These are phyloP conservation scores for Apotomis capreana DNA, from an alignment of 2,888 invertebrate genomes.

Conservation along the genomic window DNA sequence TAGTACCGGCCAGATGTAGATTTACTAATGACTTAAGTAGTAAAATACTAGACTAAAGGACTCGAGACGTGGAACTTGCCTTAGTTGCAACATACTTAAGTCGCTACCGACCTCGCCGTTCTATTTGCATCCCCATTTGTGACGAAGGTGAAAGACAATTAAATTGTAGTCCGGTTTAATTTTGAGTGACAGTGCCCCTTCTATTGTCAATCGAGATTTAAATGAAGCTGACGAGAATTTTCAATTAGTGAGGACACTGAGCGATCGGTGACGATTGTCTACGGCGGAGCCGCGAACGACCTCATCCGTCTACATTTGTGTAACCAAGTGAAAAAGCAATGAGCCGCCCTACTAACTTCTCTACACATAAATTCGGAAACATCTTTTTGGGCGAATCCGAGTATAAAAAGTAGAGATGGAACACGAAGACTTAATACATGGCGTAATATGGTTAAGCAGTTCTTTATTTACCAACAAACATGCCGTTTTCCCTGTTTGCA, in stretches of 20 bases:
- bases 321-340: slow-evolving; percentile 81
- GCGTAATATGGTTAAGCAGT: slow-evolving; percentile 34
- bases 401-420: slow-evolving; percentile 17
- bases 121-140: slow-evolving; percentile 51
- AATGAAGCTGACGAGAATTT: slow-evolving; percentile 79
- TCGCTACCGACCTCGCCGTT: slow-evolving; percentile 47
- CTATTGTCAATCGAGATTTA: slow-evolving; percentile 75
- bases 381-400: slow-evolving; percentile 53
- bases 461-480: slow-evolving; percentile 49
- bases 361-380: slow-evolving; percentile 69
- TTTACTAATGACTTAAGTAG: slow-evolving; percentile 16
- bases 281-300: slow-evolving; percentile 66
- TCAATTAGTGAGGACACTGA: slow-evolving; percentile 81
- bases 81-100: slow-evolving; percentile 24
- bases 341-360: slow-evolving; percentile 78
- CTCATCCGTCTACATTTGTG: slow-evolving; percentile 81
- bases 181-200: slow-evolving; percentile 64
- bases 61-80: slow-evolving; percentile 15
- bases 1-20: slow-evolving; percentile 7
- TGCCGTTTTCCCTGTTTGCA: slow-evolving; percentile 49
- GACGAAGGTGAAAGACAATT: slow-evolving; percentile 57
- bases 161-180: slow-evolving; percentile 65
- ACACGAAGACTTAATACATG: slow-evolving; percentile 25
- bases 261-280: slow-evolving; percentile 80
- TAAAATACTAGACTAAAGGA: slow-evolving; percentile 14